These are phyloP conservation scores for Bungarus multicinctus DNA, from an alignment of 2,113 vertebrate species.

Conservation along the genomic window DNA sequence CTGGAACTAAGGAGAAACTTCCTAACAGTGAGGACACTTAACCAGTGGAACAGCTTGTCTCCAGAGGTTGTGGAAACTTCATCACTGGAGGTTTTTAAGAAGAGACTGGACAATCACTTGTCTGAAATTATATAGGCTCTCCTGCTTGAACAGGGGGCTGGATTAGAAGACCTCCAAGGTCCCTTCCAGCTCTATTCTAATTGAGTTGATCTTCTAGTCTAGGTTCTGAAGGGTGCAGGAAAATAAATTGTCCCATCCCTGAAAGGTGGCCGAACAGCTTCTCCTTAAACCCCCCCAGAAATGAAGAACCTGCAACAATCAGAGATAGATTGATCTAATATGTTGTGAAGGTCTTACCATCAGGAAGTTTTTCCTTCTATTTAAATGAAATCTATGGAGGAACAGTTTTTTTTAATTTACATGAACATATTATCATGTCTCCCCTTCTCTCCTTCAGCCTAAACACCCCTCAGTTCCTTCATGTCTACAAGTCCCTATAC, in stretches of 20 bases:
- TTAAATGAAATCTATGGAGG: neutral
- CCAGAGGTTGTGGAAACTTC: too few species aligned
- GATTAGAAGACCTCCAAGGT: too few species aligned
- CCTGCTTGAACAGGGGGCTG: too few species aligned
- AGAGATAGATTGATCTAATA: neutral
- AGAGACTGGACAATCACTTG: too few species aligned
- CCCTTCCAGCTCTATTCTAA: too few species aligned
- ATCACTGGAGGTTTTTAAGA: too few species aligned
- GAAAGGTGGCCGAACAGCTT: neutral
- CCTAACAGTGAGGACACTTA: too few species aligned
- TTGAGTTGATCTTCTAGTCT: neutral
- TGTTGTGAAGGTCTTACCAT: neutral
- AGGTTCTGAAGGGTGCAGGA: neutral
- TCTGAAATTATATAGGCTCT: too few species aligned
- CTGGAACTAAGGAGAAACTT: too few species aligned
- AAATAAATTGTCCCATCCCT: neutral
- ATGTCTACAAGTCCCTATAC: neutral
- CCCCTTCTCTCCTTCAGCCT: neutral
- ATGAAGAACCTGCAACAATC: neutral
- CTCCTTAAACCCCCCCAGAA: neutral
- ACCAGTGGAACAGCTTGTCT: too few species aligned
- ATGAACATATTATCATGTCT: neutral
- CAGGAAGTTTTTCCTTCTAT: neutral
- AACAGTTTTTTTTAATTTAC: neutral
- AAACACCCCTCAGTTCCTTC: neutral